These are phyloP conservation scores for Troides aeacus DNA, from an alignment of 2,888 invertebrate species.

Conservation along the genomic window DNA sequence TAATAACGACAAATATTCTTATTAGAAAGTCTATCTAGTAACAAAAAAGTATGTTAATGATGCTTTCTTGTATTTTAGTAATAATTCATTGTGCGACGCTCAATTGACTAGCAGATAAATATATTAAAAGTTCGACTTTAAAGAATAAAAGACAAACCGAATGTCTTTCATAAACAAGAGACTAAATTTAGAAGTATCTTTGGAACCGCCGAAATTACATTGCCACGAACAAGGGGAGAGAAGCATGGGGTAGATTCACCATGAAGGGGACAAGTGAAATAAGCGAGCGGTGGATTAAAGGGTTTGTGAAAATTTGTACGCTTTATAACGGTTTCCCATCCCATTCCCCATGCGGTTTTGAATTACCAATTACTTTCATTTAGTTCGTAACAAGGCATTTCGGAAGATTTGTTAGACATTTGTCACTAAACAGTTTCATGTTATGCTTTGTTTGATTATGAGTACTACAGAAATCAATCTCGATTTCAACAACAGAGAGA, in stretches of 20 bases:
- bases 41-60: no score
- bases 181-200: slow-evolving; percentile 44
- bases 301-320: slow-evolving; percentile 76
- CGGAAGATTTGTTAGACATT: slow-evolving; percentile 33
- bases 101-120: background rate
- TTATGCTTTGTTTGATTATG: background rate
- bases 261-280: slow-evolving; percentile 78
- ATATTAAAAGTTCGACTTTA: background rate
- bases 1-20: no score
- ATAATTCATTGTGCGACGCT: background rate
- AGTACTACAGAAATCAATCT: background rate
- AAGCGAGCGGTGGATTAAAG: slow-evolving; percentile 75
- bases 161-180: slow-evolving; percentile 18
- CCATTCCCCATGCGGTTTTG: slow-evolving; percentile 70
- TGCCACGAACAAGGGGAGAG: slow-evolving; percentile 47
- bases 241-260: slow-evolving; percentile 52
- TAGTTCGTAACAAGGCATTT: slow-evolving; percentile 62
- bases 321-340: slow-evolving; percentile 62
- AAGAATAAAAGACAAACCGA: slow-evolving; percentile 33
- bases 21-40: no score
- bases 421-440: slow-evolving; percentile 10
- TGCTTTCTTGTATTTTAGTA: background rate
- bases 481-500: background rate
- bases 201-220: slow-evolving; percentile 69
- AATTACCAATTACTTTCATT: slow-evolving; percentile 78